Conservation (phyloP, 2,113 vertebrate genomes). For the Salminus brasiliensis region DNA sequence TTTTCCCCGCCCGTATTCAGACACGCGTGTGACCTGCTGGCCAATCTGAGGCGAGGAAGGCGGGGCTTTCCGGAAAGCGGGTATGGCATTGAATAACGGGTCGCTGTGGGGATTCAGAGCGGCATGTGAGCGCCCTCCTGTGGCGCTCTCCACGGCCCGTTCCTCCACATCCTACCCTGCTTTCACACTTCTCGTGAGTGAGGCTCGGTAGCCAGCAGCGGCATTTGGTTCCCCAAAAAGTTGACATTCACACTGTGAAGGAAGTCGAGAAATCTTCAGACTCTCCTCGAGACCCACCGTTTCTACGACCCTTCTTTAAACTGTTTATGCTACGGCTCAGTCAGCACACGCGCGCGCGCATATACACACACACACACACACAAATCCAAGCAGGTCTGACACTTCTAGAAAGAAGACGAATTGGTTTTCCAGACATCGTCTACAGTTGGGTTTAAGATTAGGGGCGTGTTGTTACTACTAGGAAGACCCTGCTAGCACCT, state of each 20-base stretch:
- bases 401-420: background rate
- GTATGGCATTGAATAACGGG: background rate
- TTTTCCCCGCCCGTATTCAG: too few relatives aligned
- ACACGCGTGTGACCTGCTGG: too few relatives aligned
- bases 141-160: background rate
- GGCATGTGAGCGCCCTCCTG: constrained; percentile 19
- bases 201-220: background rate
- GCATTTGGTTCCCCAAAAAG: background rate
- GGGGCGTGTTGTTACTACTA: background rate
- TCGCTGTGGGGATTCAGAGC: background rate
- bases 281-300: too few relatives aligned
- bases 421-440: background rate
- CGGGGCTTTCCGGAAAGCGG: background rate
- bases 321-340: background rate
- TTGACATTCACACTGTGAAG: too few relatives aligned
- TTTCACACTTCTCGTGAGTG: background rate
- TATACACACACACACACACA: background rate
- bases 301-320: background rate
- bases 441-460: background rate
- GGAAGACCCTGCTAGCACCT: constrained; percentile 46
- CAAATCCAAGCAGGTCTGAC: background rate
- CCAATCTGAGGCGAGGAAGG: background rate
- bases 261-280: too few relatives aligned
- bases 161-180: too few relatives aligned
- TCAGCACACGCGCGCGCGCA: background rate